Evolutionary conservation across 2,797 vertebrate species (phyloP).

Genomic region (Ataeniobius toweri): DNA sequence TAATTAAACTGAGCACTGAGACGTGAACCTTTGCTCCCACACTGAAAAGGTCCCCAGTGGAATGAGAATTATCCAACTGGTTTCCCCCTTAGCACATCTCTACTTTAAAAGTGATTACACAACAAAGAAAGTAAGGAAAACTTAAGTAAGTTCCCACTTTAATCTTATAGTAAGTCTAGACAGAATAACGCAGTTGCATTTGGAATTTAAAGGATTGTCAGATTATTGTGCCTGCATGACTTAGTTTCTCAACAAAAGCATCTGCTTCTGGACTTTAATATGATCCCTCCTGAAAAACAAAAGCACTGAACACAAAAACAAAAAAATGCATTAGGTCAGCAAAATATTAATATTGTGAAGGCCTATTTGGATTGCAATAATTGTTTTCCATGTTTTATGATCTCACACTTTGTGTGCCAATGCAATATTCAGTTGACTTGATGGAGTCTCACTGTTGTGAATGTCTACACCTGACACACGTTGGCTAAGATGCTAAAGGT

Average conservation of each 20-base stretch:
- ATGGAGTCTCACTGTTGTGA: background rate
- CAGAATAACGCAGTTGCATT: background rate
- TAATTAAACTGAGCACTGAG: background rate
- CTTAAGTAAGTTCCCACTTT: background rate
- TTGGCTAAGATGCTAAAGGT: background rate
- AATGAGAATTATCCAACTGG: background rate
- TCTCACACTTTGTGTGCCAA: background rate
- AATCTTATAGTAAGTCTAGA: background rate
- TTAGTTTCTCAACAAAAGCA: background rate
- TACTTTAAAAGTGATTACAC: background rate
- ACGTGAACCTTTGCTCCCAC: background rate
- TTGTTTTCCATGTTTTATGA: background rate
- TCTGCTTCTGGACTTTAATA: background rate
- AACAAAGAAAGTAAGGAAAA: background rate
- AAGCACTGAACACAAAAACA: background rate
- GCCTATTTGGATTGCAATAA: background rate
- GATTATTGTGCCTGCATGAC: background rate
- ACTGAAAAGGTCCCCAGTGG: background rate
- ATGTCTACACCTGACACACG: background rate
- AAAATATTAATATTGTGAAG: background rate
- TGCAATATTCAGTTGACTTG: background rate
- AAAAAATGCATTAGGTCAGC: background rate
- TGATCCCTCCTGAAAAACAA: background rate
- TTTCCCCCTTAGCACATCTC: background rate
- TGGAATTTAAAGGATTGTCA: background rate